Evolutionary conservation across 2,113 vertebrate species (phyloP).

Genomic region (Aptenodytes patagonicus): DNA sequence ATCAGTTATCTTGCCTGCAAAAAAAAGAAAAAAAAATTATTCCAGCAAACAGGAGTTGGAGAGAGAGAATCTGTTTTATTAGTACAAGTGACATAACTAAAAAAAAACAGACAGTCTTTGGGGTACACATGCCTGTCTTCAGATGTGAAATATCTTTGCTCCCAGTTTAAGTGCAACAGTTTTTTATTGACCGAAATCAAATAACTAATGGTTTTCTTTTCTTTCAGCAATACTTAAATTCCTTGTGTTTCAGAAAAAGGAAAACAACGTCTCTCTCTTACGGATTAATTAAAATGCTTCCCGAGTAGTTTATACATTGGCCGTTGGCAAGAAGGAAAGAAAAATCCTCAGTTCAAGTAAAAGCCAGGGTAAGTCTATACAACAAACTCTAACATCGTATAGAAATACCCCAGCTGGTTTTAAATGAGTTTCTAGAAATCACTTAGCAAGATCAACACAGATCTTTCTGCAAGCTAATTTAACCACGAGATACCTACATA

Average conservation of each 20-base stretch:
- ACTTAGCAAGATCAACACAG: neutral
- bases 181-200: neutral
- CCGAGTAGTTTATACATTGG: neutral
- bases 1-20: constrained; percentile 89
- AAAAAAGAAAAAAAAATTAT: neutral
- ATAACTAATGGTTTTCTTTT: neutral
- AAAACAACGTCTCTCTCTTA: neutral
- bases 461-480: neutral
- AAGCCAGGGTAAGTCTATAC: neutral
- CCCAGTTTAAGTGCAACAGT: neutral
- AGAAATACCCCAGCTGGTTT: neutral
- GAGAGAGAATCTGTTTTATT: neutral
- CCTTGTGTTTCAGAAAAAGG: neutral
- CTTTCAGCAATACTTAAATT: neutral
- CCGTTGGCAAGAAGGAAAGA: neutral
- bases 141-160: neutral
- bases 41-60: neutral
- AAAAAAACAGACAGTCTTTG: neutral
- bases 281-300: neutral
- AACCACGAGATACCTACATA: neutral
- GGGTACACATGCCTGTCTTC: neutral
- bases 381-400: neutral
- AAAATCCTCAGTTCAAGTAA: neutral
- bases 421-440: neutral
- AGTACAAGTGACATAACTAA: neutral